phyloP scores from a whole-genome alignment of 2,113 vertebrate genomes.

The Nesoenas mayeri region DNA sequence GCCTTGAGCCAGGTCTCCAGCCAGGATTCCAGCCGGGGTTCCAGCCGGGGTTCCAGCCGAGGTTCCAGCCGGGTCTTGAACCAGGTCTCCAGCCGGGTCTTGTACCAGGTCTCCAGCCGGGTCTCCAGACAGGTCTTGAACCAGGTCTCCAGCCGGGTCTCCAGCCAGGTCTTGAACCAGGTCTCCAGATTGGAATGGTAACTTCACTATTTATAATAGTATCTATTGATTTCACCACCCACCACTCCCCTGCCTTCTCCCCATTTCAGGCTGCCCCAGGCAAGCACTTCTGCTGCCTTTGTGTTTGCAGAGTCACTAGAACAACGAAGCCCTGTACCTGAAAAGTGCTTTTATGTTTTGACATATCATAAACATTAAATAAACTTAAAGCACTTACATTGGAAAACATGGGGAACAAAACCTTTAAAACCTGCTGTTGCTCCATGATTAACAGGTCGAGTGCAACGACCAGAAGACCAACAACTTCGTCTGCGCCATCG shows the following conservation, averaged over 20 bases:
- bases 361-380: background rate
- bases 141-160: too few relatives aligned
- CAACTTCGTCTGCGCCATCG: accelerated
- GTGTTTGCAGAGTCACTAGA: background rate
- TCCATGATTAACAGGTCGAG: background rate
- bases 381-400: background rate
- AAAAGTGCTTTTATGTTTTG: background rate
- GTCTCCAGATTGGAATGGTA: background rate
- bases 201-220: background rate
- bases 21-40: too few relatives aligned
- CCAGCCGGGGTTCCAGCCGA: too few relatives aligned
- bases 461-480: background rate
- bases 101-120: too few relatives aligned
- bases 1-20: too few relatives aligned
- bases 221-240: background rate
- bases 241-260: background rate
- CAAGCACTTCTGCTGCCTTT: background rate
- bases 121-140: too few relatives aligned
- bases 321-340: background rate
- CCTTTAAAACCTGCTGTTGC: background rate
- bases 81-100: too few relatives aligned
- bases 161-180: too few relatives aligned
- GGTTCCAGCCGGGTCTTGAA: too few relatives aligned
- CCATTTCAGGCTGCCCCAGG: background rate
- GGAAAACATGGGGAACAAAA: background rate